Evolutionary conservation across 1,140 invertebrate species (phyloP), one percentile per base, ranked within the genome.

Genomic region (Drosophila varians): DNA sequence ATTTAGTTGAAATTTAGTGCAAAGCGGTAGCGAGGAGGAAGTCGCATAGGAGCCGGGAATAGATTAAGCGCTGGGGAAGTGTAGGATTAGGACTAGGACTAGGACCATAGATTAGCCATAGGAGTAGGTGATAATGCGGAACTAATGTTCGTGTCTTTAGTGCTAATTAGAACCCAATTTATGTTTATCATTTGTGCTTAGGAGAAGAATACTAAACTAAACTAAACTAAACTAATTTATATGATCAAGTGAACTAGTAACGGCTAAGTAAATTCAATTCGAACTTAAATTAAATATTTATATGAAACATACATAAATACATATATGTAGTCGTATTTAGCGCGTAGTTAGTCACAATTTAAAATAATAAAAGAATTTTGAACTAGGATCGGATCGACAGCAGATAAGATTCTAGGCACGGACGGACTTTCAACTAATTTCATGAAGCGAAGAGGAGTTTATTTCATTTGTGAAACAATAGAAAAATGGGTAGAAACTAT

Each of bases 1-100:
- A 71, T 82, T 82, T 89, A 89, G 79, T 73, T 69, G 70, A 89
- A 89, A 84, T 89, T 89, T 89, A 89, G 86, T 89, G 71, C 56
- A 89, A 82, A 74, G 62, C 11, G 7, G 9, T 42, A 18, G 38
- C 8, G 16, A 18, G 38, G 16, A 42, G 21, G 21, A 21, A 21
- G 4, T 2, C 21, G 21, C 8, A 19, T 2, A 18, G 34, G n/a
- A 34, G 31, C 36, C 36, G 36, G 36, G 36, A 38, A 38, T 38
- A 52, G 18, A 25, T 36, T 26, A 65, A 36, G 46, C 45, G 40
- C 45, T 53, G 34, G 34, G 21, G 25, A 23, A 58, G 45, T 16
- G 16, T 42, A 47, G 12, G 14, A 14, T 8, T 46, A 70, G 19
- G 36, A 38, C 18, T 34, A 42, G 14, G n/a, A 56, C 47, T 34